Base-by-base conservation (phyloP, 64 coral and sea anemone species). In the Montipora cactus region DNA sequence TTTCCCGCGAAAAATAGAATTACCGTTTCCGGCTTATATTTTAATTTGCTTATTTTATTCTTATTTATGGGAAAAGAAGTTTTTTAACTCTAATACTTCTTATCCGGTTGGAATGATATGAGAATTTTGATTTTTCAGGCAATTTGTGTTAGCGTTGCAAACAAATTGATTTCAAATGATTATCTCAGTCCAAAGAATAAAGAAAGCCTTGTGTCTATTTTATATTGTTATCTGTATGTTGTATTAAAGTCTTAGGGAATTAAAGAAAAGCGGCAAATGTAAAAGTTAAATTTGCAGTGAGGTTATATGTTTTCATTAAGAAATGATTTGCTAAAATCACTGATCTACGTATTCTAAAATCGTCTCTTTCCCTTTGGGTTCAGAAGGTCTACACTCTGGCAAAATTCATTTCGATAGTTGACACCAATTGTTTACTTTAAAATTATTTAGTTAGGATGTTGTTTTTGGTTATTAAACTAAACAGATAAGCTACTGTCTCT, bases 401-500 rank as follows among this genome's bases (percentile, higher is more conserved):
- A 64, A 64, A 64, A 64, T 64, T 11, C 9, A 64, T 71, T 20
- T 20, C 8, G 78, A 23, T 80, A 20, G 49, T 16, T 16, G 4
- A 13, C 12, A 44, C 14, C 23, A 19, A 45, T 59, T 50, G 68
- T 71, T 46, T 48, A 50, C 6, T 71, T 15, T 64, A 64, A 5
- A 50, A 23, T 86, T 86, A 51, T 70, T 50, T 46, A 49, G 10
- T 71, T 86, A 71, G 45, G 49, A 21, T 70, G 82, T 51, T 62
- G 82, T 72, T 86, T 71, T 50, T 71, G 28, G 45, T 86, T 5
- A 86, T 86, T 71, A 85, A 72, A 45, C 82, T 48, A 16, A 71
- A 15, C 45, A 49, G 82, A 86, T 86, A 86, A 73, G 9, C 44
- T 16, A 50, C 82, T 14, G 46, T 15, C 10, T 66, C 22, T 50